Conservation (phyloP, 1,140 invertebrate genomes). For the Helicoverpa zea region DNA sequence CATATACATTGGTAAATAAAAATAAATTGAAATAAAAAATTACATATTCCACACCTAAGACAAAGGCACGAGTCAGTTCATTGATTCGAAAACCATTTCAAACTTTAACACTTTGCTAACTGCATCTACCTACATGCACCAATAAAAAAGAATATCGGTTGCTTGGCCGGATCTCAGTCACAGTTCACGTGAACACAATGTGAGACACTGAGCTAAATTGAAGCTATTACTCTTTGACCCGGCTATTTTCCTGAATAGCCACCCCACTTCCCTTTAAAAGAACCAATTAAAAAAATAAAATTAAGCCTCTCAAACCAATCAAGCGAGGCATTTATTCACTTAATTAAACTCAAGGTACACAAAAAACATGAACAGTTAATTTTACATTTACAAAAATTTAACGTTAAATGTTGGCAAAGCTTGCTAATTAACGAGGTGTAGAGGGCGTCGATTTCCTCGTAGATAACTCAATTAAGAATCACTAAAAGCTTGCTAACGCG, state of each 20-base stretch:
- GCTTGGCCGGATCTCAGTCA: too few species aligned
- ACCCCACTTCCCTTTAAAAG: background rate
- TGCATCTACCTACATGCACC: too few species aligned
- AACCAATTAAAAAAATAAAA: background rate
- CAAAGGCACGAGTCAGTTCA: too few species aligned
- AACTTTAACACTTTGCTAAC: too few species aligned
- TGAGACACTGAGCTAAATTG: conserved; percentile 6
- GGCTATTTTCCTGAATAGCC: background rate
- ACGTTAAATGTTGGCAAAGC: conserved; percentile 28
- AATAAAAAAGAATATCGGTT: too few species aligned
- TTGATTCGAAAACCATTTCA: too few species aligned
- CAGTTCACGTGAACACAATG: background rate
- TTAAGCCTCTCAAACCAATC: conserved; percentile 5
- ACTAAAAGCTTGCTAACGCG: conserved; percentile 27
- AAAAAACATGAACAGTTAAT: conserved; percentile 30
- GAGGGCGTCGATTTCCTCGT: conserved; percentile 34
- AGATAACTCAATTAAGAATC: conserved; percentile 37
- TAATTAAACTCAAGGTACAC: conserved; percentile 9
- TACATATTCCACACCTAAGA: too few species aligned
- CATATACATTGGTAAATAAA: too few species aligned
- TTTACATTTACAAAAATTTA: background rate
- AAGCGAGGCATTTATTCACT: conserved; percentile 28
- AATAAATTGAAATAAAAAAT: too few species aligned
- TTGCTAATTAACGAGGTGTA: conserved; percentile 22
- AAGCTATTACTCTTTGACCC: background rate